Percentiles rank a stretch among this genome's conserved stretches.
phyloP scores from a whole-genome alignment of 1,140 invertebrate species.

The Venturia canescens region DNA sequence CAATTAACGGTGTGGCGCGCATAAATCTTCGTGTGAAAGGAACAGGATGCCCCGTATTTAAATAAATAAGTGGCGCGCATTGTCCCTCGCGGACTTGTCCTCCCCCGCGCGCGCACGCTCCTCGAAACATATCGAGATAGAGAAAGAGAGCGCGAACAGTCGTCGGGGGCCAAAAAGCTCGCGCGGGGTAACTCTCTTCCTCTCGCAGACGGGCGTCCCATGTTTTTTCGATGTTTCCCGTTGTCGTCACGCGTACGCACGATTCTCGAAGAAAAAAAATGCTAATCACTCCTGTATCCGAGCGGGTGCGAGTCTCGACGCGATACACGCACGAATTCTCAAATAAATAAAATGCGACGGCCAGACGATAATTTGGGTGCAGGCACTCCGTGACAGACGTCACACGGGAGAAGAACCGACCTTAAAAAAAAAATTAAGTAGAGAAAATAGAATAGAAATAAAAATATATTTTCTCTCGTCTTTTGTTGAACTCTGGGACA shows the following conservation, averaged over 20 bases:
- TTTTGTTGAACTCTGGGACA: too few species aligned
- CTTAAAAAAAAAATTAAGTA: too few species aligned
- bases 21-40: conserved; percentile 70
- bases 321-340: background rate
- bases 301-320: conserved; percentile 2
- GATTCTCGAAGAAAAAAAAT: conserved; percentile 58
- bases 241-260: background rate
- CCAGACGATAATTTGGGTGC: background rate
- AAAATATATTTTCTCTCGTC: too few species aligned
- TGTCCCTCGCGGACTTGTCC: conserved; percentile 52
- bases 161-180: conserved; percentile 23
- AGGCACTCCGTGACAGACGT: too few species aligned
- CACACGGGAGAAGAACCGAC: too few species aligned
- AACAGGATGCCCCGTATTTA: conserved; percentile 69
- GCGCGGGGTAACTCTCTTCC: conserved; percentile 29
- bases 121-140: conserved; percentile 44
- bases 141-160: background rate
- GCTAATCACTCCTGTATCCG: conserved; percentile 64
- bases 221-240: conserved; percentile 3
- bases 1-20: conserved; percentile 68
- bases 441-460: too few species aligned
- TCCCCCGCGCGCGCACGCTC: conserved; percentile 57
- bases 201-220: conserved; percentile 27
- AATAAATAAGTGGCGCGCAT: conserved; percentile 69
- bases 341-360: background rate